Base-by-base conservation (phyloP, 2,888 invertebrate species). In the Amiota minor region DNA sequence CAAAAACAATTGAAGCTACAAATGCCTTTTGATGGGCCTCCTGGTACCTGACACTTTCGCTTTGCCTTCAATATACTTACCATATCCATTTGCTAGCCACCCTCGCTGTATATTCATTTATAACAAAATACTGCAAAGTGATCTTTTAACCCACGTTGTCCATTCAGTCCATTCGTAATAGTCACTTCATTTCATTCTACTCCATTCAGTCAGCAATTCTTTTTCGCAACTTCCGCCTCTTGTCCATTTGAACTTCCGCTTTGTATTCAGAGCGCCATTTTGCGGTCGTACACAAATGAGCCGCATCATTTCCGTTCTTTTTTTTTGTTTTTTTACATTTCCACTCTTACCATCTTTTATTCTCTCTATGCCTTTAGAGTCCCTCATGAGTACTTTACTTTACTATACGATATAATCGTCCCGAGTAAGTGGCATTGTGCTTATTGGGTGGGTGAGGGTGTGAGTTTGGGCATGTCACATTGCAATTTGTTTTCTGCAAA, bases 211-310 rank as follows among this genome's bases (percentile, higher is more conserved):
- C 59, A 59, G 59, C 59, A 59, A 59, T 59, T 59, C 59, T 20
- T 70, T 70, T 18, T 2, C 56, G 35, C 50, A 35, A 45, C 46
- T 69, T 46, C 56, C 56, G 45, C n/a, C 59, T 23, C 35, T 46
- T 53, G 49, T n/a, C 18, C 47, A 45, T 59, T 59, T 46, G 14
- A 53, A 14, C 70, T 70, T 59, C 47, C 47, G 56, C 18, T 59
- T 8, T 10, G 16, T 0, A 50, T 20, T 9, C 1, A 45, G 50
- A 14, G 53, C 50, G 70, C 70, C 73, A 70, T 73, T 72, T 68
- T 74, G 83, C 77, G 84, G 83, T 75, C 70, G 65, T 76, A 81
- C 78, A 76, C 83, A 86, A 84, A 86, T 83, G 80, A 81, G 80
- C 77, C 81, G 78, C 82, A 83, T 80, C 78, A 80, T 78, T 84